phyloP scores from a whole-genome alignment of 1,140 invertebrate species.

The Batillaria attramentaria region DNA sequence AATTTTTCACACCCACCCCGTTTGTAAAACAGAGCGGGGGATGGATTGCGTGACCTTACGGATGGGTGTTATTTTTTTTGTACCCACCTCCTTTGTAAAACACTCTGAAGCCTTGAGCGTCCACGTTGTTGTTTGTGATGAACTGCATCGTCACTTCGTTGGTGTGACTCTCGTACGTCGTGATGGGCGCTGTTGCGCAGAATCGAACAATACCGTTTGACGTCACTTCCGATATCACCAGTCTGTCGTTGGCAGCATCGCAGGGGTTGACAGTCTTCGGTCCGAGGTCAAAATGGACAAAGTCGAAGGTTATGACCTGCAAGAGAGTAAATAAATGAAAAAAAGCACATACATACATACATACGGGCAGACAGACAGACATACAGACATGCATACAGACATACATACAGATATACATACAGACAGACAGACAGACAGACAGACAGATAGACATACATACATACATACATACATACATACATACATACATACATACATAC shows the following conservation, averaged over 20 bases:
- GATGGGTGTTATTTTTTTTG: neutral
- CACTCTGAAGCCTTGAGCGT: constrained; percentile 56
- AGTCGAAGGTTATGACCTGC: constrained; percentile 56
- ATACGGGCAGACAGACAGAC: neutral
- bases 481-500: neutral
- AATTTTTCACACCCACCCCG: neutral
- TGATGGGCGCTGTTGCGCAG: constrained; percentile 47
- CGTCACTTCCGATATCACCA: constrained; percentile 50
- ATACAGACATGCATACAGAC: neutral
- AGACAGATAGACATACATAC: no score
- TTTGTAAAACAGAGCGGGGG: neutral
- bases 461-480: neutral
- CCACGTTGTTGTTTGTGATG: constrained; percentile 47
- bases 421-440: no score
- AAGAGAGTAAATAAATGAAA: neutral
- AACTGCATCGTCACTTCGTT: constrained; percentile 51
- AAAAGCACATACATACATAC: neutral
- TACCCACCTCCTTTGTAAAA: constrained; percentile 52
- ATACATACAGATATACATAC: neutral
- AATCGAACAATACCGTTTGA: constrained; percentile 38
- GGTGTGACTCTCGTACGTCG: constrained; percentile 45
- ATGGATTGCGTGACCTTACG: neutral
- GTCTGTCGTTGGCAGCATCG: constrained; percentile 44
- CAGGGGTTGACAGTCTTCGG: constrained; percentile 44
- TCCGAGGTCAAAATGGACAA: constrained; percentile 61